These are phyloP conservation scores for Tenualosa thibaudeaui DNA, from an alignment of 2,797 vertebrate genomes.

Conservation along the genomic window DNA sequence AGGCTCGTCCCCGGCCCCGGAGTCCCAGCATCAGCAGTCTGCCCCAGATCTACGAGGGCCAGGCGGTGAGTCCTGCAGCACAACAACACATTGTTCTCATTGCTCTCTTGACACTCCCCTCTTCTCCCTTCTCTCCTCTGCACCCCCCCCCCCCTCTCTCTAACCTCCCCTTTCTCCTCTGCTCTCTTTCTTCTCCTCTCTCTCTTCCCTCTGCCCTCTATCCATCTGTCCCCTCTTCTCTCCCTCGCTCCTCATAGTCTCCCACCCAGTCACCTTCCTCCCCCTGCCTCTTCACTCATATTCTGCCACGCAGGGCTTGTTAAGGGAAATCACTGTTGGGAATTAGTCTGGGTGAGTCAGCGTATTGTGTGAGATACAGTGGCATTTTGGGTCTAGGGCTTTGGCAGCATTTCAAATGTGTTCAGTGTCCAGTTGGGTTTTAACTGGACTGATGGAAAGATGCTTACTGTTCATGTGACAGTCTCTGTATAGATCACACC, in stretches of 20 bases:
- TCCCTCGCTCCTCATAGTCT: not conserved
- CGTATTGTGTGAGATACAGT: too few relatives aligned
- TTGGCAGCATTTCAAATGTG: too few relatives aligned
- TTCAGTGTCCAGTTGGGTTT: too few relatives aligned
- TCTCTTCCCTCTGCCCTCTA: not conserved
- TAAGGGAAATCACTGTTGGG: too few relatives aligned
- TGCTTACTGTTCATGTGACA: too few relatives aligned
- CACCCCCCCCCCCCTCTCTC: not conserved
- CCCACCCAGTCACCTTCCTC: not conserved
- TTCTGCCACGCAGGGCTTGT: too few relatives aligned
- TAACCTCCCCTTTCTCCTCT: not conserved
- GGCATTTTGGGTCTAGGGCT: too few relatives aligned
- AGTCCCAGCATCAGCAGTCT: constrained; percentile 9
- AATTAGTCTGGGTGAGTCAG: too few relatives aligned
- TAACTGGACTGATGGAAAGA: too few relatives aligned
- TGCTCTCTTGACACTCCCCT: not conserved
- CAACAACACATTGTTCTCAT: not conserved
- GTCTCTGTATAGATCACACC: too few relatives aligned
- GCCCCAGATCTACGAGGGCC: constrained; percentile 20
- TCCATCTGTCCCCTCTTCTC: not conserved
- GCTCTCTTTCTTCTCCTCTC: too few relatives aligned
- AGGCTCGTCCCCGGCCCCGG: constrained; percentile 1
- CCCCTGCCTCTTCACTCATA: not conserved
- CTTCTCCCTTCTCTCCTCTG: not conserved
- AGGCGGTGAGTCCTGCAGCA: constrained; percentile 11